Evolutionary conservation across 2,888 invertebrate species (phyloP).

Genomic region (Dynastes maya): DNA sequence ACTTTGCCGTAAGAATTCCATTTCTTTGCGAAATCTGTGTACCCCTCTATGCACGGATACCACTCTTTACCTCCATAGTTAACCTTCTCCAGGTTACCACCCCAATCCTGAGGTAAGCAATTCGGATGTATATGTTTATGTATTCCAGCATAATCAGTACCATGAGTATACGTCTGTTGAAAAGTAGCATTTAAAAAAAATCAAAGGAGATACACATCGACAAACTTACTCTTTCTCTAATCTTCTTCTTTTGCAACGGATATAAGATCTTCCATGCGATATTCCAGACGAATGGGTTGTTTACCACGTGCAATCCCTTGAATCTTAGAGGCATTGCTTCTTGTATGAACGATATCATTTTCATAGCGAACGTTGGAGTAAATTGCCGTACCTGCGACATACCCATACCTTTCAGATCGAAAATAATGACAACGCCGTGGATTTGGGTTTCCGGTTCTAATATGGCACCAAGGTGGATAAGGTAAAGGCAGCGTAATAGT

Average conservation of each 20-base stretch:
- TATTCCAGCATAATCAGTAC: constrained; percentile 77
- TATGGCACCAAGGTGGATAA: constrained; percentile 83
- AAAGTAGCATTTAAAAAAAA: not conserved
- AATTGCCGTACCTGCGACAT: constrained; percentile 83
- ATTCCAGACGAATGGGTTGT: constrained; percentile 90
- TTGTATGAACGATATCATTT: constrained; percentile 82
- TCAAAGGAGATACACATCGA: not conserved
- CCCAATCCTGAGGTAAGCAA: constrained; percentile 77
- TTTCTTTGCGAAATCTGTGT: constrained; percentile 78
- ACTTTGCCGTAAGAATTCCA: constrained; percentile 81
- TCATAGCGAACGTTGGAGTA: constrained; percentile 83
- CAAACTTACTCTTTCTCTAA: constrained; percentile 80
- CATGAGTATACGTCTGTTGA: constrained; percentile 81
- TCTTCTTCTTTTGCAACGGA: constrained; percentile 89
- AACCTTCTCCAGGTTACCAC: constrained; percentile 81
- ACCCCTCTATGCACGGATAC: constrained; percentile 80
- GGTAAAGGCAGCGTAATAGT: constrained; percentile 80
- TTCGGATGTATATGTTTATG: constrained; percentile 74
- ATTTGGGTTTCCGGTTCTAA: constrained; percentile 85
- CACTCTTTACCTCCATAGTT: constrained; percentile 85
- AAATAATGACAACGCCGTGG: constrained; percentile 80
- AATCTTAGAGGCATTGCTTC: constrained; percentile 88
- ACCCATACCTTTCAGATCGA: constrained; percentile 84
- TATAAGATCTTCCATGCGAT: constrained; percentile 90
- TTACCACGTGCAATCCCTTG: constrained; percentile 89